A percentile compares a stretch with the other conserved stretches of the same genome.
Conservation (phyloP, 2,797 vertebrate genomes). For the Centropyge bicolor region DNA sequence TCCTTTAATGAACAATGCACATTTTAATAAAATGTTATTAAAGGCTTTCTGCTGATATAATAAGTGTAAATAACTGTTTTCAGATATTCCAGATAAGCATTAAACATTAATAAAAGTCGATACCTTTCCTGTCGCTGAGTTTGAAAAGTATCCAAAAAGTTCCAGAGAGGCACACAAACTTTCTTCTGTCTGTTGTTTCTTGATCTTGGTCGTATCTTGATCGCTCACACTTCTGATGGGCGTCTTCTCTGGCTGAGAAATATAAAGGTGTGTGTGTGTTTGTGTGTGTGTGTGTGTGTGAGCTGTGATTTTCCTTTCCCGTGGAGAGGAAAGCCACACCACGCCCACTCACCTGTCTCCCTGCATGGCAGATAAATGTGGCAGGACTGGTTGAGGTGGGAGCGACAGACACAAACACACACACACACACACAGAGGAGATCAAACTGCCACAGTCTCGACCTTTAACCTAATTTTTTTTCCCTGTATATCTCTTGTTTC, state of each 20-base stretch:
- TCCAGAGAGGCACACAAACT: background rate
- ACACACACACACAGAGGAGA: slow-evolving; percentile 16
- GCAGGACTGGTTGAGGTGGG: slow-evolving; percentile 69
- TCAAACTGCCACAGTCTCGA: slow-evolving; percentile 10
- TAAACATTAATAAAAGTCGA: background rate
- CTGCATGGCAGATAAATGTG: slow-evolving; percentile 54
- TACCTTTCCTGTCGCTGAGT: slow-evolving; percentile 41
- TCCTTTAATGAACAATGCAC: too few species aligned
- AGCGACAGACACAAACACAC: background rate
- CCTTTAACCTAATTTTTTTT: background rate
- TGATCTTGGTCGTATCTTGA: background rate
- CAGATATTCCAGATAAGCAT: background rate
- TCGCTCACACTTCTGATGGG: background rate
- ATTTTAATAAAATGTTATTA: too few species aligned
- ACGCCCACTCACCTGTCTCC: slow-evolving; percentile 38
- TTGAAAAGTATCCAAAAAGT: slow-evolving; percentile 9
- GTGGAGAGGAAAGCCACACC: background rate
- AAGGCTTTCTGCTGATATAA: background rate
- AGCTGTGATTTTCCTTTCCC: background rate
- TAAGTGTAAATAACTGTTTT: background rate
- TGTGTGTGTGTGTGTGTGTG: too few species aligned
- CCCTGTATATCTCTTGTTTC: background rate
- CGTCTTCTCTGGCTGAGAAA: background rate
- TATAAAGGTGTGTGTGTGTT: background rate
- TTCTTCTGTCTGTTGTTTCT: background rate